A percentile compares a stretch with the other conserved stretches of the same genome.
phyloP scores from a whole-genome alignment of 1,140 invertebrate species.

The Archegozetes longisetosus region DNA sequence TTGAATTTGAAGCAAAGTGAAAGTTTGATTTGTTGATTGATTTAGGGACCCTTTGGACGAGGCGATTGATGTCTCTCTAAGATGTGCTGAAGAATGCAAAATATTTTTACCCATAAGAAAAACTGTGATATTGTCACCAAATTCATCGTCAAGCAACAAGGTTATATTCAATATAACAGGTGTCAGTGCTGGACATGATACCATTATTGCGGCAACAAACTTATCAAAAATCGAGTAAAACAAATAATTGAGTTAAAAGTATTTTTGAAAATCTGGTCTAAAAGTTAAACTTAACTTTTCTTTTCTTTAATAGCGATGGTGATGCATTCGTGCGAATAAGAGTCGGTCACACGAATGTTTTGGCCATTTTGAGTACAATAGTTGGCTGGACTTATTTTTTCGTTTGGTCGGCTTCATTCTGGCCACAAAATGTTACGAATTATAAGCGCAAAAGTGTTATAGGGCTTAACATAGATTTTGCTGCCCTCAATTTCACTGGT shows the following conservation, averaged over 20 bases:
- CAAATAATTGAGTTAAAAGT: background rate
- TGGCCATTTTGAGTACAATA: conserved; percentile 30
- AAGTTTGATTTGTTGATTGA: too few relatives aligned
- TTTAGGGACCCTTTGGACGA: too few relatives aligned
- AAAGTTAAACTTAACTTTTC: conserved; percentile 1
- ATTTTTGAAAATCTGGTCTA: background rate
- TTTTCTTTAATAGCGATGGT: background rate
- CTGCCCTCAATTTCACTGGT: conserved; percentile 78
- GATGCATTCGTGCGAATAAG: conserved; percentile 6
- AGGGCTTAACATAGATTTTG: conserved; percentile 91
- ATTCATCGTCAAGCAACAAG: too few relatives aligned
- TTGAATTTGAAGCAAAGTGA: too few relatives aligned
- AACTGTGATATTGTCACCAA: too few relatives aligned
- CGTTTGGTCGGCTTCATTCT: conserved; percentile 96
- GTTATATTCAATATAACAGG: too few relatives aligned
- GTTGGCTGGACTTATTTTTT: conserved; percentile 96
- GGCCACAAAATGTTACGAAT: conserved; percentile 89
- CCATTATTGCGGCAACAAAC: background rate
- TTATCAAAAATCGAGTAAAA: background rate
- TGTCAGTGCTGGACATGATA: background rate
- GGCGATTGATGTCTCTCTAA: too few relatives aligned
- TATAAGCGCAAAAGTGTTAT: conserved; percentile 85
- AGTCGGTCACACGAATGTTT: background rate
- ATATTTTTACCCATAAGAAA: too few relatives aligned
- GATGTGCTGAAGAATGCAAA: too few relatives aligned